Percentiles rank a stretch among this genome's conserved stretches.
Evolutionary conservation across 2,888 invertebrate genomes (phyloP).

Genomic region (Drosophila mettleri): DNA sequence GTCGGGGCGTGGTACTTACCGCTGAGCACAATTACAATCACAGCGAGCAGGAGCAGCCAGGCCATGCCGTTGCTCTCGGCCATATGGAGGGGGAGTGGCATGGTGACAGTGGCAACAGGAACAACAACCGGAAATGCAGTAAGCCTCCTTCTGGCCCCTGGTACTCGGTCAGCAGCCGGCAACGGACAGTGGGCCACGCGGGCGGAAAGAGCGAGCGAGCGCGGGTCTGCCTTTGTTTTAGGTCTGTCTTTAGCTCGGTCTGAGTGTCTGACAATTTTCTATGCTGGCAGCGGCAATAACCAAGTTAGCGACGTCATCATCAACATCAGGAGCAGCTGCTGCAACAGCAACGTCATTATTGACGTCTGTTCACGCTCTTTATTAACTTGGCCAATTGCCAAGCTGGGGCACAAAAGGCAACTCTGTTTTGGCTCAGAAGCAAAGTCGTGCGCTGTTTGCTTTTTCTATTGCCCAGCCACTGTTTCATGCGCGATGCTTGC

Average conservation of each 20-base stretch:
- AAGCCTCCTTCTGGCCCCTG: conserved; percentile 38
- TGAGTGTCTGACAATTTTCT: conserved; percentile 41
- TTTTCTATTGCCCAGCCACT: conserved; percentile 58
- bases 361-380: conserved; percentile 46
- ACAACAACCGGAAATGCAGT: conserved; percentile 77
- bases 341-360: conserved; percentile 71
- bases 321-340: conserved; percentile 61
- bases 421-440: conserved; percentile 47
- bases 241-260: conserved; percentile 15
- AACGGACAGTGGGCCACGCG: not conserved
- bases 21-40: conserved; percentile 78
- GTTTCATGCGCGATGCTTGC: conserved; percentile 42
- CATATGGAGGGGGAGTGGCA: conserved; percentile 61
- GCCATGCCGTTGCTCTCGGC: conserved; percentile 67
- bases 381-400: conserved; percentile 82
- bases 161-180: not conserved
- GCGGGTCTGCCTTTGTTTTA: conserved; percentile 30
- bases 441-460: conserved; percentile 48
- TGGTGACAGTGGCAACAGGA: conserved; percentile 55
- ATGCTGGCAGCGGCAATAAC: conserved; percentile 73
- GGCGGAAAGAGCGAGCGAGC: conserved; percentile 1
- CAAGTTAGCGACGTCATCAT: conserved; percentile 78
- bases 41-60: conserved; percentile 72
- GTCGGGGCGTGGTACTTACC: conserved; percentile 69
- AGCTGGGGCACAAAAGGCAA: conserved; percentile 59